Conservation (phyloP, 2,113 vertebrate species). For the Passer domesticus region DNA sequence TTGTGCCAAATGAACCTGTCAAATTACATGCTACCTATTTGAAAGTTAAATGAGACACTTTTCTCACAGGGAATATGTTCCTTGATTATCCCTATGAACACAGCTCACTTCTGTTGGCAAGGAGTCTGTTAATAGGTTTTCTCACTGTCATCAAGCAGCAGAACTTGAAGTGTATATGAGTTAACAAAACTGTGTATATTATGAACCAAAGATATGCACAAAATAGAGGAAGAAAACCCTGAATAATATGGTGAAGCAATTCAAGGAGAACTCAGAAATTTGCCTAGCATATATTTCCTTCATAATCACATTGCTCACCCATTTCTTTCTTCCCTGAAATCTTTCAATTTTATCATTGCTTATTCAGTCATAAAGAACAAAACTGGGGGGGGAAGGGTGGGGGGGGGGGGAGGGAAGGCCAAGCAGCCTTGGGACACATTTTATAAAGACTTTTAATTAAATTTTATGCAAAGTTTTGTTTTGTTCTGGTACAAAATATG, state of each 20-base stretch:
- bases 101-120: not conserved
- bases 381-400: not conserved
- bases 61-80: not conserved
- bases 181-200: not conserved
- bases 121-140: slow-evolving; percentile 20
- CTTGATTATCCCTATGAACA: not conserved
- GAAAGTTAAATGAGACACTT: slow-evolving; percentile 27
- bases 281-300: not conserved
- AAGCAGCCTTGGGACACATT: not conserved
- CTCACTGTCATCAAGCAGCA: not conserved
- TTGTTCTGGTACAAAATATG: not conserved
- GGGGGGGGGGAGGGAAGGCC: not conserved
- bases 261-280: not conserved
- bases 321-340: not conserved
- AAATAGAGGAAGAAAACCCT: not conserved
- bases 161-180: not conserved
- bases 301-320: not conserved
- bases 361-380: not conserved
- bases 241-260: not conserved
- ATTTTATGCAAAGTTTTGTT: not conserved
- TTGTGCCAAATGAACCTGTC: not conserved
- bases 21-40: not conserved
- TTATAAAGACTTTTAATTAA: not conserved
- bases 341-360: not conserved
- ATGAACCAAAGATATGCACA: not conserved